phyloP scores from a whole-genome alignment of 2,888 invertebrate genomes.

The Stegana nigrithorax region DNA sequence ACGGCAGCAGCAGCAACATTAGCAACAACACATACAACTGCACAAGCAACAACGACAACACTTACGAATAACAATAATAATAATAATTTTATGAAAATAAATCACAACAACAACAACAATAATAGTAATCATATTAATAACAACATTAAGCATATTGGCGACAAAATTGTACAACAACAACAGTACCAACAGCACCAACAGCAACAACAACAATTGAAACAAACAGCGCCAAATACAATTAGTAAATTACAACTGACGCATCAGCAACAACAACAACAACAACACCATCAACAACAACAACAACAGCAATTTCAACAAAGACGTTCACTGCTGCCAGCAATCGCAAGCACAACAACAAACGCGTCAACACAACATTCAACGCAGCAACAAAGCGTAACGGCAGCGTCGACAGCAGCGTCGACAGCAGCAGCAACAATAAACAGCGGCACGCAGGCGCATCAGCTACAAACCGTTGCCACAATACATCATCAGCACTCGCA shows the following conservation, averaged over 20 bases:
- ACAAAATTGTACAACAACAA: conserved; percentile 49
- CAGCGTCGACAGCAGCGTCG: conserved; percentile 20
- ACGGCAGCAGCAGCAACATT: not conserved
- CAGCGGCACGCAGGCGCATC: conserved; percentile 48
- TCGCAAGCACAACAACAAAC: conserved; percentile 28
- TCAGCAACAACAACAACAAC: conserved; percentile 37
- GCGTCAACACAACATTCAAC: conserved; percentile 39
- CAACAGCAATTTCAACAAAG: conserved; percentile 33
- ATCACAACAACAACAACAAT: conserved; percentile 44
- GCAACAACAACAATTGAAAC: conserved; percentile 19
- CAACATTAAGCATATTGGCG: conserved; percentile 34
- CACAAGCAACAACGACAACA: conserved; percentile 6
- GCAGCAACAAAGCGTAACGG: conserved; percentile 38
- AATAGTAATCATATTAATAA: conserved; percentile 50
- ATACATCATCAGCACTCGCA: conserved; percentile 62
- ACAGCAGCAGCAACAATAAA: conserved; percentile 22
- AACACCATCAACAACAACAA: conserved; percentile 31
- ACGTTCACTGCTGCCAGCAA: conserved; percentile 26
- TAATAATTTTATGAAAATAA: conserved; percentile 57
- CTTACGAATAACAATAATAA: not conserved
- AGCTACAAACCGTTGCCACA: conserved; percentile 65
- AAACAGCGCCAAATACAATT: conserved; percentile 29
- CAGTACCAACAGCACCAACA: too few relatives aligned
- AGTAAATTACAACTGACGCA: conserved; percentile 31
- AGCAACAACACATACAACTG: not conserved